Percentiles rank a stretch among this genome's conserved stretches.
phyloP scores from a whole-genome alignment of 2,888 invertebrate genomes.

The Standfussiana lucernea region DNA sequence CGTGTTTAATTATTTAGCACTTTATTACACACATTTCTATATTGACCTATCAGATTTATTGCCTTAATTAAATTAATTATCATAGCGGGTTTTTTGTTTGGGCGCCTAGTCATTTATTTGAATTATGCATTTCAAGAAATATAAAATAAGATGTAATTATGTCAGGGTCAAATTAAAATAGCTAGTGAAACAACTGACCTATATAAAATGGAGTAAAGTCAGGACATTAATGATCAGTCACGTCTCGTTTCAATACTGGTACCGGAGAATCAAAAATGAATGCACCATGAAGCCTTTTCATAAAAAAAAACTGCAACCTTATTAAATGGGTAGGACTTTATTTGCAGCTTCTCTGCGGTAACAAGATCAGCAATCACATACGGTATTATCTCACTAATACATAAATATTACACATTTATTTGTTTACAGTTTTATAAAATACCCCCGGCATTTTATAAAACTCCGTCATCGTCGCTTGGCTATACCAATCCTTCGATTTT shows the following conservation, averaged over 20 bases:
- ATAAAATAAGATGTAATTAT: background rate
- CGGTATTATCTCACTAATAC: background rate
- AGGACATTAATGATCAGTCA: background rate
- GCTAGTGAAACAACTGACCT: background rate
- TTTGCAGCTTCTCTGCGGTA: background rate
- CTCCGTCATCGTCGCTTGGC: too few species aligned
- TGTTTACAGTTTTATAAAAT: too few species aligned
- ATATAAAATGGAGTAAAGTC: background rate
- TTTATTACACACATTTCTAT: background rate
- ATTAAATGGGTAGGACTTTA: background rate
- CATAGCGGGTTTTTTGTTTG: background rate
- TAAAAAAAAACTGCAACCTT: background rate
- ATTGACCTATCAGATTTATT: slow-evolving; percentile 4
- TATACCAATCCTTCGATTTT: background rate
- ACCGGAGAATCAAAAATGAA: background rate
- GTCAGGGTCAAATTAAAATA: background rate
- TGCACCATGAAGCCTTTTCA: background rate
- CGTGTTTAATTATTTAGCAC: slow-evolving; percentile 2
- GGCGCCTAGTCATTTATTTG: background rate
- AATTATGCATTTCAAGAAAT: background rate
- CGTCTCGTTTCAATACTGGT: background rate
- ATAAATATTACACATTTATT: slow-evolving; percentile 27
- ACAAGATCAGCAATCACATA: background rate
- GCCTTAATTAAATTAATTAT: slow-evolving; percentile 6
- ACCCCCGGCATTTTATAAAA: too few species aligned